Evolutionary conservation across 2,113 vertebrate genomes (phyloP), one percentile per base, ranked within the genome.

Genomic region (Romanogobio albipinnatus): DNA sequence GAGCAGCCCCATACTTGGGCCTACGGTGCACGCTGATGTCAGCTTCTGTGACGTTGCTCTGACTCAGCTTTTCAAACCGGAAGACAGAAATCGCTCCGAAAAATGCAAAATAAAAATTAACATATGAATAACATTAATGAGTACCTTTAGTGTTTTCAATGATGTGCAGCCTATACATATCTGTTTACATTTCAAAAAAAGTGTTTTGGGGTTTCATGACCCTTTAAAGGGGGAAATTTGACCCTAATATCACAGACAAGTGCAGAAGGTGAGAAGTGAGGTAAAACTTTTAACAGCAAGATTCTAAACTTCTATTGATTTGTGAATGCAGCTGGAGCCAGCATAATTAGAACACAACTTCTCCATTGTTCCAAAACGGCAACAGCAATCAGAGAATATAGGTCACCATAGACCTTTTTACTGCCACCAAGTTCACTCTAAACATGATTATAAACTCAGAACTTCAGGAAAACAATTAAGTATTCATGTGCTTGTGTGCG

Each of bases 321-420:
- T 64, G 33, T 7, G 45, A 62, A 59, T 74, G 68, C n/a, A 79
- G 56, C 73, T 43, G 26, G 47, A 82, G 45, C 33, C 68, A 61
- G 61, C 73, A 84, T 84, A 86, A 84, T 84, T 88, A 86, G 76
- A 86, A 77, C 76, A 80, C 81, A 86, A 83, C 83, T 82, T 76
- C 70, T 49, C 59, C 75, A 73, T 81, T 86, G 68, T 86, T 86
- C 61, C 49, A 83, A n/a, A 83, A 78, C 74, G 17, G 77, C 78
- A 78, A 64, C 24, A 78, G 43, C 81, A 78, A 82, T 83, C 76
- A 49, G 9, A 85, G 56, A 83, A 85, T 86, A 80, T 88, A 75
- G 84, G 84, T 86, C 84, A 85, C 19, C 13, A 10, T 76, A 75
- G 81, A 81, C 51, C 82, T 80, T 66, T n/a, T 26, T 71, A 64